Evolutionary conservation across 2,888 invertebrate genomes (phyloP).

Genomic region (Alloscopus bannaensis): DNA sequence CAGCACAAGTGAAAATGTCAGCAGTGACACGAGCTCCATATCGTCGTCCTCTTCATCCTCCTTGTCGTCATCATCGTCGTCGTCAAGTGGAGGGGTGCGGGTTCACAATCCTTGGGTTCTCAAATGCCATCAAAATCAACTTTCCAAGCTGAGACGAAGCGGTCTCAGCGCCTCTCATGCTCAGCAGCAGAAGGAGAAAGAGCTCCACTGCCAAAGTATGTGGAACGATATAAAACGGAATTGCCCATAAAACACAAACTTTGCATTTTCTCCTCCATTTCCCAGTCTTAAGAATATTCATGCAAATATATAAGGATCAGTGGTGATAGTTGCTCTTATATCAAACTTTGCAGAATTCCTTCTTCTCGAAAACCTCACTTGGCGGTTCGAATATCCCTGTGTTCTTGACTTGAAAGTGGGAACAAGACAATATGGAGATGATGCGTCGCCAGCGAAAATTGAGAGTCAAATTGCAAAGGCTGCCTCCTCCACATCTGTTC

Average conservation of each 20-base stretch:
- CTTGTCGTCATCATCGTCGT: background rate
- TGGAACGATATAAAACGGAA: too few species aligned
- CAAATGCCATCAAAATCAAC: slow-evolving; percentile 77
- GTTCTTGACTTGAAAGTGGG: slow-evolving; percentile 80
- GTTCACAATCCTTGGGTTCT: slow-evolving; percentile 79
- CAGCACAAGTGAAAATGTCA: slow-evolving; percentile 22
- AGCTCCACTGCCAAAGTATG: slow-evolving; percentile 69
- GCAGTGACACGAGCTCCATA: slow-evolving; percentile 9
- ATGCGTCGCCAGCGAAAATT: slow-evolving; percentile 77
- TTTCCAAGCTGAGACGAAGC: slow-evolving; percentile 74
- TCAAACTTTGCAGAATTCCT: slow-evolving; percentile 77
- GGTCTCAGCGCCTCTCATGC: slow-evolving; percentile 66
- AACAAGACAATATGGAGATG: slow-evolving; percentile 78
- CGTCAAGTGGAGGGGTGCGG: slow-evolving; percentile 45
- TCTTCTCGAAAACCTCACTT: slow-evolving; percentile 79
- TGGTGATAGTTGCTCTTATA: too few species aligned
- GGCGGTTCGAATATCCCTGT: slow-evolving; percentile 78
- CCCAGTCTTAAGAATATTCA: too few species aligned
- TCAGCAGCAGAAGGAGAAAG: slow-evolving; percentile 66
- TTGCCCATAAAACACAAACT: too few species aligned
- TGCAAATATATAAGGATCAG: too few species aligned
- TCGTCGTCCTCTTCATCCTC: slow-evolving; percentile 14
- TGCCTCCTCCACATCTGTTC: slow-evolving; percentile 77
- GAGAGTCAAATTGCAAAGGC: slow-evolving; percentile 77
- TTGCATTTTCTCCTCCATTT: too few species aligned